phyloP scores from a whole-genome alignment of 1,140 invertebrate species.

The Augochlora pura region DNA sequence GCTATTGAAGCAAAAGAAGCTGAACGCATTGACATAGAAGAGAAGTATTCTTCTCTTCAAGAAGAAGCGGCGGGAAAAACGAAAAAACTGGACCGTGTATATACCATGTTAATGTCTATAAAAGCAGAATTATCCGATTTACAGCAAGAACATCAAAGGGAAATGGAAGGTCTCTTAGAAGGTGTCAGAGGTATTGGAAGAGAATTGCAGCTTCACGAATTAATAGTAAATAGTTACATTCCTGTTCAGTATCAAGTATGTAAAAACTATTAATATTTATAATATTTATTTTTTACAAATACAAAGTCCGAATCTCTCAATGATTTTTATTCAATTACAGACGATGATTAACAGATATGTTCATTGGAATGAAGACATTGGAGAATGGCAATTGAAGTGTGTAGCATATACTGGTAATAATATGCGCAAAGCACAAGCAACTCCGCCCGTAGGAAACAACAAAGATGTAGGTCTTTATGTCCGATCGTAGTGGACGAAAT shows the following conservation, averaged over 20 bases:
- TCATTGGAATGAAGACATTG: slow-evolving; percentile 98
- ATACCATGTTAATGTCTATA: slow-evolving; percentile 88
- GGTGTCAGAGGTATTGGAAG: slow-evolving; percentile 93
- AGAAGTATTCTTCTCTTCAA: slow-evolving; percentile 95
- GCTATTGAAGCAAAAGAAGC: slow-evolving; percentile 93
- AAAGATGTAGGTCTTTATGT: slow-evolving; percentile 68
- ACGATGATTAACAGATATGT: slow-evolving; percentile 95
- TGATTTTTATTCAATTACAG: slow-evolving; percentile 75
- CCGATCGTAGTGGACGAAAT: slow-evolving; percentile 17
- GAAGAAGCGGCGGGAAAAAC: slow-evolving; percentile 96
- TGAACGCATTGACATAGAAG: slow-evolving; percentile 97
- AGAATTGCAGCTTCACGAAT: slow-evolving; percentile 94
- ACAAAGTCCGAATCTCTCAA: not conserved
- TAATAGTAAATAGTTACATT: slow-evolving; percentile 93
- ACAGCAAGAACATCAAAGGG: slow-evolving; percentile 95
- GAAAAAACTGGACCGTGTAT: slow-evolving; percentile 95
- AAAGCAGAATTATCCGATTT: slow-evolving; percentile 94
- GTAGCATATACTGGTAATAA: slow-evolving; percentile 99
- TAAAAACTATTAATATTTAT: slow-evolving; percentile 11
- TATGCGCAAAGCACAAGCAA: slow-evolving; percentile 88
- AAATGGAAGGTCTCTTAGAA: slow-evolving; percentile 97
- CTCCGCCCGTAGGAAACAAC: slow-evolving; percentile 63
- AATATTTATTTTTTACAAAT: not conserved
- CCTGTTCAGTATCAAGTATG: slow-evolving; percentile 92
- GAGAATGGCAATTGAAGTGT: slow-evolving; percentile 98